Evolutionary conservation across 2,113 vertebrate species (phyloP).

Genomic region (human (Homo sapiens)): GRCh38 chr12:88013001-88013500

Average conservation of each 20-base stretch:
- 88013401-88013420: background rate
- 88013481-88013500: background rate
- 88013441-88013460: background rate
- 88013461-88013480: background rate
- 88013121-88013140: background rate
- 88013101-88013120: background rate
- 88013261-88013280: background rate
- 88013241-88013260: background rate
- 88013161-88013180: background rate
- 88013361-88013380: background rate
- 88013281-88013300: background rate
- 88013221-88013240: background rate
- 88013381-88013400: background rate
- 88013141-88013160: background rate
- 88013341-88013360: background rate
- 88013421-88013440: background rate
- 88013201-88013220: background rate
- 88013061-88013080: background rate
- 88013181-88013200: background rate
- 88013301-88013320: background rate
- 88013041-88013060: too few relatives aligned
- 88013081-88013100: background rate
- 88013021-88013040: too few relatives aligned
- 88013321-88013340: background rate
- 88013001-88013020: too few relatives aligned